phyloP scores from a whole-genome alignment of 2,113 vertebrate genomes.

The Ancistrus triradiatus region DNA sequence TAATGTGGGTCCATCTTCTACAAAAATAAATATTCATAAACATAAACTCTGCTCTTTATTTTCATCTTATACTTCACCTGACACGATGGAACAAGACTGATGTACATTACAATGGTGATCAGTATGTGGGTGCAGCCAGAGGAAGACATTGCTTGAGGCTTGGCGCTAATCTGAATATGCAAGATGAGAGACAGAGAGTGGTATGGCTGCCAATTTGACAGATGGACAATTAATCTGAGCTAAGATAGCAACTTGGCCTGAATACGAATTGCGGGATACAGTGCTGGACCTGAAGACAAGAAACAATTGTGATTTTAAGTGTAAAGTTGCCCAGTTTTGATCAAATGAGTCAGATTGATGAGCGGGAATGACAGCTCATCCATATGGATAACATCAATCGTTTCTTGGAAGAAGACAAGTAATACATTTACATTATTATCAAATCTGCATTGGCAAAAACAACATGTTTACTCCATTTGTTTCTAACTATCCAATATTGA shows the following conservation, averaged over 20 bases:
- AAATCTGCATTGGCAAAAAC: constrained; percentile 14
- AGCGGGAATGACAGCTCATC: constrained; percentile 29
- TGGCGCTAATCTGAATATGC: constrained; percentile 62
- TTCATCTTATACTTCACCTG: constrained; percentile 20
- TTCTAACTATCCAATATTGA: neutral
- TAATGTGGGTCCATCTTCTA: no score
- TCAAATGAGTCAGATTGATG: constrained; percentile 34
- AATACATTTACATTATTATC: constrained; percentile 34
- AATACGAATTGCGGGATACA: constrained; percentile 63
- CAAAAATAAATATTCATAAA: constrained; percentile 13
- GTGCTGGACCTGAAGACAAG: constrained; percentile 32
- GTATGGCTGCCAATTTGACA: constrained; percentile 64
- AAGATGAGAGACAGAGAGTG: constrained; percentile 34
- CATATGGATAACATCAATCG: constrained; percentile 31
- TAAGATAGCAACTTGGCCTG: constrained; percentile 69
- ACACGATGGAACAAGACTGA: constrained; percentile 29
- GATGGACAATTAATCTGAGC: constrained; percentile 75
- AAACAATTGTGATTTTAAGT: constrained; percentile 32
- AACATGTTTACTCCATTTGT: constrained; percentile 12
- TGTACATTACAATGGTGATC: constrained; percentile 22
- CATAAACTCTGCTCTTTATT: neutral
- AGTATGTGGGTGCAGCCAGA: constrained; percentile 8
- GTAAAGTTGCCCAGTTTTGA: constrained; percentile 20
- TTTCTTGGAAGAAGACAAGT: constrained; percentile 8
- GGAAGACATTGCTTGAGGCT: constrained; percentile 44